Conservation (phyloP, 1,140 invertebrate genomes). For the Platorchestia sp. region DNA sequence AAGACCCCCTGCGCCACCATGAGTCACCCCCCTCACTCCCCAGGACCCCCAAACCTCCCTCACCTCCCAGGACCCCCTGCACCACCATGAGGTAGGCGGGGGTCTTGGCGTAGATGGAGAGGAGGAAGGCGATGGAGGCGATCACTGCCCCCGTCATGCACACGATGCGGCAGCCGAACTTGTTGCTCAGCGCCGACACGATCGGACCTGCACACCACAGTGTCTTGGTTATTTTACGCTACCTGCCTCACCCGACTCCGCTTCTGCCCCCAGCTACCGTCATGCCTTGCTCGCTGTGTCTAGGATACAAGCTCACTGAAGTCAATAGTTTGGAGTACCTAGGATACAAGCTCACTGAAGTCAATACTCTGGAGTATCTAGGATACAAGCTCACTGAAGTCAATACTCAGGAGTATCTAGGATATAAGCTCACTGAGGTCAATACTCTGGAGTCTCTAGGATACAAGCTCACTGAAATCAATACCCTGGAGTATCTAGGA, state of each 20-base stretch:
- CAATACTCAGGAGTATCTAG: too few species aligned
- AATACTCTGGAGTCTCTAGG: too few species aligned
- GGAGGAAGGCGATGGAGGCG: constrained; percentile 87
- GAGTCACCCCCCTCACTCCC: background rate
- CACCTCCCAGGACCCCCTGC: constrained; percentile 94
- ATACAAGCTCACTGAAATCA: too few species aligned
- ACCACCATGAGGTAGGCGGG: constrained; percentile 92
- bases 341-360: background rate
- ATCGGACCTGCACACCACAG: constrained; percentile 82
- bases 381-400: too few species aligned
- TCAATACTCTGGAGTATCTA: too few species aligned
- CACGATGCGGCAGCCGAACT: constrained; percentile 92
- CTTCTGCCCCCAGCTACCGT: too few species aligned
- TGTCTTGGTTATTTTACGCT: too few species aligned
- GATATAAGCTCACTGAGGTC: too few species aligned
- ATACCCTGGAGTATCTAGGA: too few species aligned
- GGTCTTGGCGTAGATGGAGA: constrained; percentile 84
- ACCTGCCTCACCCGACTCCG: too few species aligned
- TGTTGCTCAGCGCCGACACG: constrained; percentile 95
- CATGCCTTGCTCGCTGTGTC: background rate
- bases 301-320: background rate
- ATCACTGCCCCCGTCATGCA: constrained; percentile 81
- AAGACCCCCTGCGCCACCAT: background rate
- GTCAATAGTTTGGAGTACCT: background rate
- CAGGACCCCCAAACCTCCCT: constrained; percentile 92